Conservation (phyloP, 2,113 vertebrate species). For the Dendropsophus ebraccatus region DNA sequence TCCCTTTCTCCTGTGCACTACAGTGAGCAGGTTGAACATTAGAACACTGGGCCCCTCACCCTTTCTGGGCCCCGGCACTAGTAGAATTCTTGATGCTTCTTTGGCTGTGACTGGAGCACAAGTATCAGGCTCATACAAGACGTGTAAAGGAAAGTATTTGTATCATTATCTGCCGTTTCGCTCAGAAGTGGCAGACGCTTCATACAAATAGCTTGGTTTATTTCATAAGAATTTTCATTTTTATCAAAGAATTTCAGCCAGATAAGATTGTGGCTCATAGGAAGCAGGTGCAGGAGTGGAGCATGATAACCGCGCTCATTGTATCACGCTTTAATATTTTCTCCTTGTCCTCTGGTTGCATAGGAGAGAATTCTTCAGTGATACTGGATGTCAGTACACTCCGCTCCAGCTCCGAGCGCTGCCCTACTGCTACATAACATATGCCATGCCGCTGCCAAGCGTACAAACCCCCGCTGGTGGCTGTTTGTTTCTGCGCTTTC, state of each 20-base stretch:
- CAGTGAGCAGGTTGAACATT: no score
- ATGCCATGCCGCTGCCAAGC: slow-evolving; percentile 29
- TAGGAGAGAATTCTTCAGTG: slow-evolving; percentile 5
- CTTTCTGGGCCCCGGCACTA: no score
- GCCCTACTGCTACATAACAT: slow-evolving; percentile 29
- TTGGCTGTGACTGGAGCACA: slow-evolving; percentile 13
- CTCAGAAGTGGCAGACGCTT: not conserved
- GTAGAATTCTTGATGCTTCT: not conserved
- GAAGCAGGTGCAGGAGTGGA: not conserved
- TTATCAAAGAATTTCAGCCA: not conserved
- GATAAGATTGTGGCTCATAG: not conserved
- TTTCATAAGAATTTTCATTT: not conserved
- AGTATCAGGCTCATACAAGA: not conserved
- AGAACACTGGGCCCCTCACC: no score
- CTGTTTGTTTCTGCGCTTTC: slow-evolving; percentile 46
- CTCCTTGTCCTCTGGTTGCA: not conserved
- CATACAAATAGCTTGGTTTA: not conserved
- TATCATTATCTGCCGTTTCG: not conserved
- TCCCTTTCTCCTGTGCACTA: no score
- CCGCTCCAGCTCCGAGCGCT: slow-evolving; percentile 26
- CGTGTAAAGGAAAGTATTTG: not conserved
- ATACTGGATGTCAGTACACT: slow-evolving; percentile 17
- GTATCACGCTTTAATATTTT: slow-evolving; percentile 14
- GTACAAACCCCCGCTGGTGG: slow-evolving; percentile 19
- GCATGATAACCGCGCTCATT: not conserved